phyloP scores from a whole-genome alignment of 2,797 vertebrate genomes.

The Hapalemur alaotrensis region DNA sequence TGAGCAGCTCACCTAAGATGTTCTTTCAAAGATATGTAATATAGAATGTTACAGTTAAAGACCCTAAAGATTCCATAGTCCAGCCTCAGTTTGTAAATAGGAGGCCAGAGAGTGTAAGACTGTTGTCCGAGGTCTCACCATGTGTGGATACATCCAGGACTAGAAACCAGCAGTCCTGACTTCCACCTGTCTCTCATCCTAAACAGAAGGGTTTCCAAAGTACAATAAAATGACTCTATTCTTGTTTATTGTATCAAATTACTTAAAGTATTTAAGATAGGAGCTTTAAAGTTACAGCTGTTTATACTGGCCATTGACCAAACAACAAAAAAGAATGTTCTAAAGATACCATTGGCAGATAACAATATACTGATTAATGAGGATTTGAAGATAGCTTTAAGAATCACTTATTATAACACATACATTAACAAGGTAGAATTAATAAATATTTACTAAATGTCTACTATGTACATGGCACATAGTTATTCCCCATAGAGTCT shows the following conservation, averaged over 20 bases:
- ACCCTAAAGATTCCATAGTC: not conserved
- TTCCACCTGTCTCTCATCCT: not conserved
- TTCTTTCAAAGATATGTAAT: not conserved
- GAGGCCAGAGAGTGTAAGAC: not conserved
- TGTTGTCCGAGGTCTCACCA: not conserved
- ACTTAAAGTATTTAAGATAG: not conserved
- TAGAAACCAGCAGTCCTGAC: not conserved
- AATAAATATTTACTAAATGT: not conserved
- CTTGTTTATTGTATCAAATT: not conserved
- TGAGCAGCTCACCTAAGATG: not conserved
- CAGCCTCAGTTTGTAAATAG: not conserved
- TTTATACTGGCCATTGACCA: not conserved
- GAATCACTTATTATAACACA: not conserved
- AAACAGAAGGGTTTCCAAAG: not conserved
- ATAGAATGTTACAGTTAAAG: not conserved
- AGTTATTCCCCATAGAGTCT: not conserved
- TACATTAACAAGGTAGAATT: not conserved
- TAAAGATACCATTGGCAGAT: not conserved
- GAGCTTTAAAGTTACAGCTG: not conserved
- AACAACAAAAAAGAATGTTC: slow-evolving; percentile 11
- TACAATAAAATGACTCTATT: not conserved
- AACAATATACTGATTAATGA: not conserved
- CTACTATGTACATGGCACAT: not conserved
- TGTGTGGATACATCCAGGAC: not conserved
- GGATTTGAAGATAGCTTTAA: not conserved